phyloP scores from a whole-genome alignment of 2,888 invertebrate genomes.

The Zelleria hepariella region DNA sequence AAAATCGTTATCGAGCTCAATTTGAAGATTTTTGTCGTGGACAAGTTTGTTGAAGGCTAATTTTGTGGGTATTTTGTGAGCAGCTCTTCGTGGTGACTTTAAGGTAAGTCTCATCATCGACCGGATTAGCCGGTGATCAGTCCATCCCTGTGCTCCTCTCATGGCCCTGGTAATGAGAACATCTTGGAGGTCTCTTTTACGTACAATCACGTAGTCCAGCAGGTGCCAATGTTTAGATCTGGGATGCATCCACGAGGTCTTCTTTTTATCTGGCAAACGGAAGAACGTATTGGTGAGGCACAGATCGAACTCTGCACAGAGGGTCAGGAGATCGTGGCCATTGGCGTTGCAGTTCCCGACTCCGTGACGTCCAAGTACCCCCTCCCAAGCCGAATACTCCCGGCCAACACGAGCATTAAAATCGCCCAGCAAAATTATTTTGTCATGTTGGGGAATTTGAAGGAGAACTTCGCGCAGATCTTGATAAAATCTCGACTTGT shows the following conservation, averaged over 20 bases:
- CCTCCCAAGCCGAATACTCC: slow-evolving; percentile 10
- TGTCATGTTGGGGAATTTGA: neutral
- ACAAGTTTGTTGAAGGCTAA: neutral
- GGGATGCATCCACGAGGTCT: slow-evolving; percentile 19
- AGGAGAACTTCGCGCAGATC: neutral
- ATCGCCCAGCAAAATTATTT: slow-evolving; percentile 1
- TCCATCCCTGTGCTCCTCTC: neutral
- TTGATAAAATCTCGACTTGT: neutral
- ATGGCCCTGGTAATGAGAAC: neutral
- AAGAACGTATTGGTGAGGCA: slow-evolving; percentile 12
- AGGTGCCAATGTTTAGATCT: slow-evolving; percentile 19
- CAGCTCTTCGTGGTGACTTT: neutral
- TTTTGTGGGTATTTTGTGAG: neutral
- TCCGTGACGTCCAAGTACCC: slow-evolving; percentile 14
- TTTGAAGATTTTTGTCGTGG: neutral
- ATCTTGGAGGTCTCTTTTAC: slow-evolving; percentile 9
- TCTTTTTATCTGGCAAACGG: slow-evolving; percentile 15
- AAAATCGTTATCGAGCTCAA: neutral
- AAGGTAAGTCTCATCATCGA: neutral
- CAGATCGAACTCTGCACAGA: slow-evolving; percentile 13
- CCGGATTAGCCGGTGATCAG: neutral
- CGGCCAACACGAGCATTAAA: slow-evolving; percentile 9
- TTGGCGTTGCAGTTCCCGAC: slow-evolving; percentile 16
- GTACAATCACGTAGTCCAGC: slow-evolving; percentile 15
- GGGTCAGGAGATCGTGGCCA: slow-evolving; percentile 9